Percentiles rank a stretch among this genome's conserved stretches.
Conservation (phyloP, 1,140 invertebrate species). For the Nasonia longicornis region DNA sequence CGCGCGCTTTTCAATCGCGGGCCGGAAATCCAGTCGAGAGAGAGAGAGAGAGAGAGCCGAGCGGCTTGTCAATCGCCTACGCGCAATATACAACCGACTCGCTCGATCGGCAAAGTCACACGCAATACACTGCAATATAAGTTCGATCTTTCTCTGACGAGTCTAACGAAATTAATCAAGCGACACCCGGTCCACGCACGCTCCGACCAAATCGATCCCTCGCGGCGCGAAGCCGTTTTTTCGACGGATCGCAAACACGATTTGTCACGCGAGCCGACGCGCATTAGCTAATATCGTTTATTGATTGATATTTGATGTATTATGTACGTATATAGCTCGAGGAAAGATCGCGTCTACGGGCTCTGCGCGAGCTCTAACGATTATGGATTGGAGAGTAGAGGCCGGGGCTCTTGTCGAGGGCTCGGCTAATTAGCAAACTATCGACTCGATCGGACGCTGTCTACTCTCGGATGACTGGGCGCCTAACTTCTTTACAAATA, state of each 20-base stretch:
- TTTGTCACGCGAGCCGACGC: conserved; percentile 5
- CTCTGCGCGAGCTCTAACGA: not conserved
- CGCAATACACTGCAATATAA: not conserved
- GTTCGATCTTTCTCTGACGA: not conserved
- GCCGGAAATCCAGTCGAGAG: too few relatives aligned
- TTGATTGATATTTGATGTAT: conserved; percentile 32
- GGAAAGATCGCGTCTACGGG: not conserved
- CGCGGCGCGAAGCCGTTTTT: not conserved
- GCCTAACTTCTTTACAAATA: conserved; percentile 11
- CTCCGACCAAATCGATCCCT: not conserved
- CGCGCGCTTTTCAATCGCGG: not conserved
- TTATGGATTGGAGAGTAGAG: conserved; percentile 7
- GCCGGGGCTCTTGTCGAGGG: not conserved
- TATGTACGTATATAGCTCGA: not conserved
- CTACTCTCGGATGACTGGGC: not conserved
- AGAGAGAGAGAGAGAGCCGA: too few relatives aligned
- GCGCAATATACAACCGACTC: not conserved
- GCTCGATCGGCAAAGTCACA: not conserved
- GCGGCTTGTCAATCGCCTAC: not conserved
- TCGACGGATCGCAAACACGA: not conserved
- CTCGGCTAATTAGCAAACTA: conserved; percentile 33
- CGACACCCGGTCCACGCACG: not conserved
- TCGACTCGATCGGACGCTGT: conserved; percentile 4
- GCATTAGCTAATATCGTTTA: conserved; percentile 30
- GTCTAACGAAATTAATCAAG: conserved; percentile 11